Percentiles rank a stretch among this genome's conserved stretches.
These are phyloP conservation scores for Turdus rufiventris DNA, from an alignment of 2,113 vertebrate species.

Conservation along the genomic window DNA sequence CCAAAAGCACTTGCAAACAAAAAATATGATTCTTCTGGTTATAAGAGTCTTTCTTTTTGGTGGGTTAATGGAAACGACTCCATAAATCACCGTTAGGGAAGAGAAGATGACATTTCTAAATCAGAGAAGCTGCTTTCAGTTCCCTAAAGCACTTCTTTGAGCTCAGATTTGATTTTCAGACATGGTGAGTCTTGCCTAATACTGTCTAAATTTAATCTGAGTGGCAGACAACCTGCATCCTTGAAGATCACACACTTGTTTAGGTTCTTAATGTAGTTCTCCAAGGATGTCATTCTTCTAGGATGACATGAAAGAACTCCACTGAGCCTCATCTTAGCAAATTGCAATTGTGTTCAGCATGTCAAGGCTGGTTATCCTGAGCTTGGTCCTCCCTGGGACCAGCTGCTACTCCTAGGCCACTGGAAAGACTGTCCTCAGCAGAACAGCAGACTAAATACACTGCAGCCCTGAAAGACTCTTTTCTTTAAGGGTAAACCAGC, in stretches of 20 bases:
- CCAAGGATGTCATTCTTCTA: background rate
- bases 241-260: background rate
- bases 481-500: background rate
- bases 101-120: background rate
- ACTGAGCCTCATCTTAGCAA: background rate
- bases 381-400: background rate
- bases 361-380: background rate
- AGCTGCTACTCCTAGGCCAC: background rate
- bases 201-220: background rate
- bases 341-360: background rate
- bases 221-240: background rate
- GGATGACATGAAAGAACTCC: accelerated
- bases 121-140: background rate
- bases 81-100: background rate
- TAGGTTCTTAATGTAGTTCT: background rate
- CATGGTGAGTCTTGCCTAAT: background rate
- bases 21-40: background rate
- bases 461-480: background rate
- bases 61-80: background rate
- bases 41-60: background rate
- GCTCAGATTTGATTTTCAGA: background rate
- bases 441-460: background rate
- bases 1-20: background rate
- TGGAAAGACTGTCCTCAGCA: background rate
- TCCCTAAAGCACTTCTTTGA: background rate